phyloP scores from a whole-genome alignment of 2,797 vertebrate species.

The Selene dorsalis region DNA sequence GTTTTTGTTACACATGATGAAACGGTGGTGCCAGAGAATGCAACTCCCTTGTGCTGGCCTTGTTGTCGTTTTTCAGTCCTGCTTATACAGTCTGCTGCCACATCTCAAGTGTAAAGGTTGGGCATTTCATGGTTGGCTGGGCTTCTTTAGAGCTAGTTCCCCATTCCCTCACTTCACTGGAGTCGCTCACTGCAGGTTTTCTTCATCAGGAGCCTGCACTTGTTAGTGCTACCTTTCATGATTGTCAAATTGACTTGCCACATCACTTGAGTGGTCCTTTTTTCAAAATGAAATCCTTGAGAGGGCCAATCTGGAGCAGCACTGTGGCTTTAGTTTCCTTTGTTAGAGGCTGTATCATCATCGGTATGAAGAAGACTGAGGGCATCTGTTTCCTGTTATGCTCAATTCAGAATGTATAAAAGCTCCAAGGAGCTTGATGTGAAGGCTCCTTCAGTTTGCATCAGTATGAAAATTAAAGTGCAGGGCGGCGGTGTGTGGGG shows the following conservation, averaged over 20 bases:
- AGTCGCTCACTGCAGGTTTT: slow-evolving; percentile 73
- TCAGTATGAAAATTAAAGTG: slow-evolving; percentile 54
- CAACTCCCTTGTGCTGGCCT: slow-evolving; percentile 60
- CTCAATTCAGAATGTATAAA: slow-evolving; percentile 41
- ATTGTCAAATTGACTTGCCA: slow-evolving; percentile 80
- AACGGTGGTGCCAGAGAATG: slow-evolving; percentile 60
- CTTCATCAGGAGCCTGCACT: slow-evolving; percentile 77
- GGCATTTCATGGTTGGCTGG: slow-evolving; percentile 78
- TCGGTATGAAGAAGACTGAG: slow-evolving; percentile 31
- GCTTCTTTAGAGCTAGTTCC: slow-evolving; percentile 68
- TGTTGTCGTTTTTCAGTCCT: slow-evolving; percentile 37
- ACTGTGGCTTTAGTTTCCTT: slow-evolving; percentile 52
- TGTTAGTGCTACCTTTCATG: slow-evolving; percentile 81
- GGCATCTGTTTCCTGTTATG: slow-evolving; percentile 57
- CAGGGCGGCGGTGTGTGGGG: slow-evolving; percentile 11
- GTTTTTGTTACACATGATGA: slow-evolving; percentile 61
- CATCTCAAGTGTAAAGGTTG: slow-evolving; percentile 75
- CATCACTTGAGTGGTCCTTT: slow-evolving; percentile 75
- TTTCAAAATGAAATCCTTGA: slow-evolving; percentile 65
- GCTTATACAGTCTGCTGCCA: slow-evolving; percentile 58
- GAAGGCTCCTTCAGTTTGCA: slow-evolving; percentile 46
- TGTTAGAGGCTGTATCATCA: slow-evolving; percentile 55
- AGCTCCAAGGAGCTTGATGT: slow-evolving; percentile 35
- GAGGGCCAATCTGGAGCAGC: slow-evolving; percentile 52
- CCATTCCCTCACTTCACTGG: slow-evolving; percentile 67